A percentile compares a stretch with the other conserved stretches of the same genome.
phyloP scores from a whole-genome alignment of 2,888 invertebrate genomes.

The Microchrysa polita region DNA sequence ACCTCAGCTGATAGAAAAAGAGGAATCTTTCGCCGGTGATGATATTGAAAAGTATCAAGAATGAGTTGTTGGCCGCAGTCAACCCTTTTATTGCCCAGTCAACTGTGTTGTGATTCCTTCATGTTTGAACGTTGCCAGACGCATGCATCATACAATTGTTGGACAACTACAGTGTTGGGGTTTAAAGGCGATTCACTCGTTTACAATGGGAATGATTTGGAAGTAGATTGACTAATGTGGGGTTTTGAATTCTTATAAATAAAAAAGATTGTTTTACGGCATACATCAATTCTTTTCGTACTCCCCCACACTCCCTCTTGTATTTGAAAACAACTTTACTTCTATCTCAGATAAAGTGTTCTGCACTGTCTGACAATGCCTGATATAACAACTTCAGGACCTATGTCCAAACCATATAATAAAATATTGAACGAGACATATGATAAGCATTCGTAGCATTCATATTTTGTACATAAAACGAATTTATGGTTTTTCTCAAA shows the following conservation, averaged over 20 bases:
- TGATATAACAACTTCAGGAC: too few species aligned
- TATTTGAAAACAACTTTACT: too few species aligned
- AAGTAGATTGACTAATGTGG: too few species aligned
- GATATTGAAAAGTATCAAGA: slow-evolving; percentile 26
- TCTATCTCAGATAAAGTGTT: too few species aligned
- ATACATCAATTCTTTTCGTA: too few species aligned
- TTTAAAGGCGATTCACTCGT: background rate
- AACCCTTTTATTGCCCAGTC: slow-evolving; percentile 51
- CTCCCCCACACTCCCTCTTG: too few species aligned
- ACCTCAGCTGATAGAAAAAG: background rate
- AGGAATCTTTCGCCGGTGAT: background rate
- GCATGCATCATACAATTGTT: background rate
- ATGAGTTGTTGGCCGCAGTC: slow-evolving; percentile 45
- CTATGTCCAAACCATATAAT: slow-evolving; percentile 30
- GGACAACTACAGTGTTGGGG: slow-evolving; percentile 10
- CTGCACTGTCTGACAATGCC: too few species aligned
- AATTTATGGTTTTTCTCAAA: slow-evolving; percentile 41
- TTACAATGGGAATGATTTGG: too few species aligned
- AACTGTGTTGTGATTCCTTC: slow-evolving; percentile 49
- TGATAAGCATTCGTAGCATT: slow-evolving; percentile 39
- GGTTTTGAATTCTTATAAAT: too few species aligned
- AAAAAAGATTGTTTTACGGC: too few species aligned
- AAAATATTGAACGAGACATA: slow-evolving; percentile 41
- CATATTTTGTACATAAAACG: slow-evolving; percentile 36
- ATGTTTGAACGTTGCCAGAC: slow-evolving; percentile 37